A percentile compares a stretch with the other conserved stretches of the same genome.
Evolutionary conservation across 2,888 invertebrate species (phyloP).

Genomic region (Latrodectus hesperus): DNA sequence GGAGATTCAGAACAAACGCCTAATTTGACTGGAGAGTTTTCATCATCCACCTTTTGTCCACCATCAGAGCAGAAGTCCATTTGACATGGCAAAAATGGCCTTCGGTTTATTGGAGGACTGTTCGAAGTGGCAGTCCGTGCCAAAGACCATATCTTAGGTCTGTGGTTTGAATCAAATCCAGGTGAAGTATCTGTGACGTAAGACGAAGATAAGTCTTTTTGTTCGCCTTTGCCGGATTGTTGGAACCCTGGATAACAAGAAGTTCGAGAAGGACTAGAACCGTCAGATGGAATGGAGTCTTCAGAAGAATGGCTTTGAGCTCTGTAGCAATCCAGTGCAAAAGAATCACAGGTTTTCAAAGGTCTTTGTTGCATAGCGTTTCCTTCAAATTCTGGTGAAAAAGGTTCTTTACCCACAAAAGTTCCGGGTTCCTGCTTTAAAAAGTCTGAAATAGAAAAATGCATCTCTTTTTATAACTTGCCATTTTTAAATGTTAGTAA

Average conservation of each 20-base stretch:
- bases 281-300: constrained; percentile 29
- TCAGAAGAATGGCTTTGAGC: constrained; percentile 39
- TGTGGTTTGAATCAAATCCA: background rate
- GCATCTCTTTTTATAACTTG: too few relatives aligned
- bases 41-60: background rate
- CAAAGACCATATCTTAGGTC: constrained; percentile 93
- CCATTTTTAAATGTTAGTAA: too few relatives aligned
- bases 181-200: background rate
- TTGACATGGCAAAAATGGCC: constrained; percentile 19
- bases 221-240: background rate
- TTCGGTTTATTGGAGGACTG: constrained; percentile 81
- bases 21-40: background rate
- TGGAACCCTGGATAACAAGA: background rate
- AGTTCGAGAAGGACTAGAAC: constrained; percentile 8
- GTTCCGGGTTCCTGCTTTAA: constrained; percentile 33
- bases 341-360: background rate
- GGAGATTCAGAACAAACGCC: background rate
- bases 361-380: background rate
- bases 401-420: constrained; percentile 10
- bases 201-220: constrained; percentile 22
- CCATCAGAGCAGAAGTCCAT: constrained; percentile 25
- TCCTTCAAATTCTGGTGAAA: constrained; percentile 17
- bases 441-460: constrained; percentile 30
- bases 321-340: constrained; percentile 38
- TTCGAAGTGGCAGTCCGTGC: constrained; percentile 95